Base-by-base conservation (phyloP, 2,113 vertebrate genomes). In the Platysteira castanea region DNA sequence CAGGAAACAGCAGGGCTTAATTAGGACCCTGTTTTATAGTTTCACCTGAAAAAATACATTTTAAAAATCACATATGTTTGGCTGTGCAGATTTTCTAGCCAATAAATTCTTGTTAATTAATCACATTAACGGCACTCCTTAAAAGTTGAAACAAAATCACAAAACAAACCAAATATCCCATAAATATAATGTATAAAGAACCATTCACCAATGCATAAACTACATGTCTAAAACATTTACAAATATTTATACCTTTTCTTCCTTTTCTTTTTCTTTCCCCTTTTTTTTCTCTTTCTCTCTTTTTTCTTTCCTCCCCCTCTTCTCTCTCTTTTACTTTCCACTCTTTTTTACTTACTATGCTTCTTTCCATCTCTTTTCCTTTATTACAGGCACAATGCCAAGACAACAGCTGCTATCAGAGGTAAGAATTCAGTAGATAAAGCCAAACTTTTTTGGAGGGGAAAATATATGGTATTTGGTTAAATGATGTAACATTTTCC, bases 41-140 rank as follows among this genome's bases (percentile, higher is more conserved):
- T 98, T 98, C 98, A 98, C 98, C 98, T 98, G 98, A 98, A 98
- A 98, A 98, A 98, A 98, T 98, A 98, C 59, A 96, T 98, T 98
- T 93, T 95, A 98, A 98, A 98, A 98, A 98, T 98, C 96, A 98
- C 98, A 98, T 97, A 97, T 97, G 96, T 97, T 98, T 95, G 95
- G 93, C 97, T 96, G 95, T 97, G 84, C 93, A 97, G 97, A 97
- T 97, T 98, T 98, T 98, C 97, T 96, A 97, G 97, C 98, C 97
- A 98, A 97, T 98, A 98, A 98, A 98, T 97, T 97, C 97, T 98
- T 96, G 97, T 97, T 98, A 98, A 98, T 98, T 98, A 98, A 98
- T 98, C 98, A 98, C 96, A 98, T 98, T 98, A 98, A 98, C 26
- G 7, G 93, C 89, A 84, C 92, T 98, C 96, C 97, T 98, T 98